A percentile compares a stretch with the other conserved stretches of the same genome.
Evolutionary conservation across 2,797 vertebrate species (phyloP).

Genomic region (Tenualosa thibaudeaui): DNA sequence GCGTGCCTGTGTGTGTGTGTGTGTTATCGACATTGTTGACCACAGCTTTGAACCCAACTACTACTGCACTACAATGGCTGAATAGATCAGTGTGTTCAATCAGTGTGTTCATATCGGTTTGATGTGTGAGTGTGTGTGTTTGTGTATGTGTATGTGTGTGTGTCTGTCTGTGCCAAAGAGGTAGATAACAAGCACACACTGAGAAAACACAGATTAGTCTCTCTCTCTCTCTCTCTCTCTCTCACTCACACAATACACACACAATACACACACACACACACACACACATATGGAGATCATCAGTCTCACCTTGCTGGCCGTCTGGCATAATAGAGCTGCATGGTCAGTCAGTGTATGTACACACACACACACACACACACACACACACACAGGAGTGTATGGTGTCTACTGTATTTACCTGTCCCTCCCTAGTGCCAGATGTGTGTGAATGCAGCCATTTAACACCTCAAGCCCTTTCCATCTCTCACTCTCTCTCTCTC

Average conservation of each 20-base stretch:
- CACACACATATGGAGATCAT: not conserved
- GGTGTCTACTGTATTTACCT: not conserved
- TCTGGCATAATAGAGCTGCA: no score
- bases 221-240: no score
- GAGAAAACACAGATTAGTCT: no score
- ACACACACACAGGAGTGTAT: not conserved
- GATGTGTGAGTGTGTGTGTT: not conserved
- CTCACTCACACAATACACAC: not conserved
- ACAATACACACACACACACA: not conserved
- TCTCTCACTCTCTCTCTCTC: not conserved
- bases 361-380: not conserved
- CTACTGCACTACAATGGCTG: no score
- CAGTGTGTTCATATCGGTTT: not conserved
- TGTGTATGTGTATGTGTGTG: slow-evolving; percentile 3
- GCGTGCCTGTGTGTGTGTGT: not conserved
- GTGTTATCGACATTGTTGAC: not conserved
- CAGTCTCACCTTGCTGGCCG: not conserved
- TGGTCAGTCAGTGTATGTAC: no score
- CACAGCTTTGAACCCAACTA: no score
- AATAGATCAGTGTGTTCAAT: not conserved
- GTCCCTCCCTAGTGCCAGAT: slow-evolving; percentile 18
- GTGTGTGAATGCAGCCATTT: slow-evolving; percentile 23
- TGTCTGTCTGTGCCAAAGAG: no score
- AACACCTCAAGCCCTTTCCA: not conserved
- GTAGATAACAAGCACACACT: no score